These are phyloP conservation scores for Struthidea cinerea DNA, from an alignment of 2,113 vertebrate species.

Conservation along the genomic window DNA sequence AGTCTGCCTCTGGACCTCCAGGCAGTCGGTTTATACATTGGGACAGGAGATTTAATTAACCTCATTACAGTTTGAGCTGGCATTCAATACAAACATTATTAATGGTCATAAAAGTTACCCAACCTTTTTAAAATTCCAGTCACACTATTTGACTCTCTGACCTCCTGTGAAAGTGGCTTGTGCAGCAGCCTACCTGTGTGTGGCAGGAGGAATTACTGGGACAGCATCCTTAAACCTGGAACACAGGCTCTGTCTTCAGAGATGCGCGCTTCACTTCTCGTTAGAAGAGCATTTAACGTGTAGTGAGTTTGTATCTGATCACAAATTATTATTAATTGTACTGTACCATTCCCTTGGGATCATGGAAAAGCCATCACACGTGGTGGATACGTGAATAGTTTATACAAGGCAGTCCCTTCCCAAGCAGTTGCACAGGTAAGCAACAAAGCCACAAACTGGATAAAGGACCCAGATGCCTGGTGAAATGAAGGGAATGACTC, in stretches of 20 bases:
- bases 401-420: background rate
- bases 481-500: background rate
- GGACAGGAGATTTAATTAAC: constrained; percentile 31
- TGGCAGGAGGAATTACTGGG: background rate
- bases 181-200: background rate
- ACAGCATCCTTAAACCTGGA: background rate
- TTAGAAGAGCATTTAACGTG: background rate
- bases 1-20: background rate
- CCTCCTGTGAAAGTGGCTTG: constrained; percentile 9
- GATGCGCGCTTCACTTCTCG: background rate
- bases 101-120: constrained; percentile 40
- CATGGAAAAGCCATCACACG: background rate
- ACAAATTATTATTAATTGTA: background rate
- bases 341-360: background rate
- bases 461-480: background rate
- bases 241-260: background rate
- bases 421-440: background rate
- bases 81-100: constrained; percentile 45
- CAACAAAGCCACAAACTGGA: background rate
- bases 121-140: constrained; percentile 46
- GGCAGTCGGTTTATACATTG: background rate
- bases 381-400: rapidly evolving
- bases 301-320: background rate
- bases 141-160: background rate
- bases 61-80: background rate